Evolutionary conservation across 2,888 invertebrate species (phyloP).

Genomic region (Papilio gigon): DNA sequence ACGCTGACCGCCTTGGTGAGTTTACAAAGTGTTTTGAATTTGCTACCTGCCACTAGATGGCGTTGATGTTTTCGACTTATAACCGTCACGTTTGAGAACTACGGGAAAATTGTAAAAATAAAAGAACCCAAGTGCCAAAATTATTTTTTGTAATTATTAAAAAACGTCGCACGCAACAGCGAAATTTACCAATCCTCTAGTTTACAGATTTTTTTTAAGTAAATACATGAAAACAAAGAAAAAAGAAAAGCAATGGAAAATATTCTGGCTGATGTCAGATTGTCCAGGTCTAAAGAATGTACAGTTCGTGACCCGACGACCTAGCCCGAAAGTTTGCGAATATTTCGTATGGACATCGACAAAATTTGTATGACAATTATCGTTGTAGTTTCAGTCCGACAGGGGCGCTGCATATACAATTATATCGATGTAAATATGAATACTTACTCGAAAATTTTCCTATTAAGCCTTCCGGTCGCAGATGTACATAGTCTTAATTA

Average conservation of each 20-base stretch:
- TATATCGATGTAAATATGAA: too few species aligned
- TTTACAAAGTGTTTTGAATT: too few species aligned
- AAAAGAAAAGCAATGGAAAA: neutral
- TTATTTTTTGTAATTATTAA: neutral
- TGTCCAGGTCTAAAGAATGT: neutral
- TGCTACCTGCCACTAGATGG: neutral
- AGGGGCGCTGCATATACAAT: too few species aligned
- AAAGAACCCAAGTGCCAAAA: neutral
- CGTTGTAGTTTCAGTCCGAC: too few species aligned
- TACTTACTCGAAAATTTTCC: too few species aligned
- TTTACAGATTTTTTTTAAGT: slow-evolving; percentile 4
- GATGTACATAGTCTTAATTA: neutral
- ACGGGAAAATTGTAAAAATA: neutral
- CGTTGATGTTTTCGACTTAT: neutral
- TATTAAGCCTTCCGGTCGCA: too few species aligned
- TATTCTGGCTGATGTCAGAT: neutral
- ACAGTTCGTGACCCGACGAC: neutral
- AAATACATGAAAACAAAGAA: neutral
- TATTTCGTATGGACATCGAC: too few species aligned
- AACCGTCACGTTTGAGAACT: neutral
- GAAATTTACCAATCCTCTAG: neutral
- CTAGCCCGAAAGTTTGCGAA: too few species aligned
- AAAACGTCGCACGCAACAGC: slow-evolving; percentile 7
- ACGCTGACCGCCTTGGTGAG: too few species aligned
- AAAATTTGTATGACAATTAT: too few species aligned